These are phyloP conservation scores for Cryptosula pallasiana DNA, from an alignment of 2,888 invertebrate genomes.

Conservation along the genomic window DNA sequence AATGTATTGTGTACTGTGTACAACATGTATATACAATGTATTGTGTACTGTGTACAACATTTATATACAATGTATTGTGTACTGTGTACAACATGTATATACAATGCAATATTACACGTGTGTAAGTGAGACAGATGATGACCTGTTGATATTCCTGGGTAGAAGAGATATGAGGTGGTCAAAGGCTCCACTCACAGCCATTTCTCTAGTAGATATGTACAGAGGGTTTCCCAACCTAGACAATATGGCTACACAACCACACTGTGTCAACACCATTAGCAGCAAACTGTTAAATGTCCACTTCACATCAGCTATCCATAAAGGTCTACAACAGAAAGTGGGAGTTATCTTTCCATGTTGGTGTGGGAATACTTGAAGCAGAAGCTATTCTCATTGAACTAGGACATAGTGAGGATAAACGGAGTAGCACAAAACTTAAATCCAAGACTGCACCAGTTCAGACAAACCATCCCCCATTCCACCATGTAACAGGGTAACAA, in stretches of 20 bases:
- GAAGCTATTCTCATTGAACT: too few relatives aligned
- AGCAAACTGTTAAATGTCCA: slow-evolving; percentile 49
- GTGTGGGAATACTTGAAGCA: too few relatives aligned
- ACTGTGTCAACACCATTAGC: slow-evolving; percentile 40
- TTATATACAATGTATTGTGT: neutral
- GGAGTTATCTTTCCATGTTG: too few relatives aligned
- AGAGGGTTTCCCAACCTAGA: slow-evolving; percentile 46
- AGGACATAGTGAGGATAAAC: too few relatives aligned
- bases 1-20: too few relatives aligned
- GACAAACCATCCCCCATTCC: too few relatives aligned
- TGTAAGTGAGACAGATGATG: neutral
- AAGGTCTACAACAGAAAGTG: slow-evolving; percentile 35
- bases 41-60: neutral
- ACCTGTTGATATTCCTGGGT: slow-evolving; percentile 4
- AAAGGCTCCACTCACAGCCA: neutral
- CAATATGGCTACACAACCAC: slow-evolving; percentile 44
- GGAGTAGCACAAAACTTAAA: too few relatives aligned
- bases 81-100: too few relatives aligned
- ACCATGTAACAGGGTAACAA: neutral
- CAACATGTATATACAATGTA: too few relatives aligned
- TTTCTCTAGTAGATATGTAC: neutral
- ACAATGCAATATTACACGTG: neutral
- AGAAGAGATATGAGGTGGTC: neutral
- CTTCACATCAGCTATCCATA: slow-evolving; percentile 43
- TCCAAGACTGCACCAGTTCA: too few relatives aligned